Percentiles rank a stretch among this genome's conserved stretches.
Conservation (phyloP, 2,888 invertebrate species). For the Iselma pallidipennis region DNA sequence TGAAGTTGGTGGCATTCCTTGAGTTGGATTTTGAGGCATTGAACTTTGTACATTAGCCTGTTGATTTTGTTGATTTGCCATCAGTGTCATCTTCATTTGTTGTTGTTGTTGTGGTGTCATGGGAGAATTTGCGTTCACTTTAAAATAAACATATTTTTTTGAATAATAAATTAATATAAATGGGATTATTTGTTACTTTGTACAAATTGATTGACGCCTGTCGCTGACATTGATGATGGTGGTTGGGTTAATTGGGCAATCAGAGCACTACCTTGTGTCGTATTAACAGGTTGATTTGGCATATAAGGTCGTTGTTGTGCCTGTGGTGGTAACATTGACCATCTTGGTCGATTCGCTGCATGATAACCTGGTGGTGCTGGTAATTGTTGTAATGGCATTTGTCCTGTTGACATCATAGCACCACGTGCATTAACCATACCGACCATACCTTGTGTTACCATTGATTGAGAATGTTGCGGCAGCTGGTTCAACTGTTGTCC, state of each 20-base stretch:
- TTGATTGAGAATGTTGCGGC: constrained; percentile 37
- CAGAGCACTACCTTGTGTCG: constrained; percentile 59
- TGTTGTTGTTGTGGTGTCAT: constrained; percentile 45
- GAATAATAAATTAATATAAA: not conserved
- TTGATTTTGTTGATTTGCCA: constrained; percentile 29
- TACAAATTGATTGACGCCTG: constrained; percentile 56
- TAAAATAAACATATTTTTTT: constrained; percentile 12
- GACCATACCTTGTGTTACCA: constrained; percentile 39
- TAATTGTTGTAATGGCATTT: constrained; percentile 22
- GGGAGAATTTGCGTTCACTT: constrained; percentile 43
- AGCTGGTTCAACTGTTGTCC: constrained; percentile 42
- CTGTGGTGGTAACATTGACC: constrained; percentile 67
- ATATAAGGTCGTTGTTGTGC: constrained; percentile 52
- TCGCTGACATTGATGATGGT: constrained; percentile 57
- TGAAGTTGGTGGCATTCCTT: constrained; percentile 39
- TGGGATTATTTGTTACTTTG: constrained; percentile 51
- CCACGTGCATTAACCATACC: constrained; percentile 47
- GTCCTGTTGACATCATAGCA: constrained; percentile 38
- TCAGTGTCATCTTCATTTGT: constrained; percentile 42
- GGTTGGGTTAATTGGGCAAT: constrained; percentile 64
- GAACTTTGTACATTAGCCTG: constrained; percentile 52
- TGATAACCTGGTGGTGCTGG: constrained; percentile 24
- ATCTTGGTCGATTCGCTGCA: constrained; percentile 35
- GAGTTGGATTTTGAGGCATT: constrained; percentile 44
- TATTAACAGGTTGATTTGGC: constrained; percentile 39